These are phyloP conservation scores for Escarpia spicata DNA, from an alignment of 2,888 invertebrate species.

Conservation along the genomic window DNA sequence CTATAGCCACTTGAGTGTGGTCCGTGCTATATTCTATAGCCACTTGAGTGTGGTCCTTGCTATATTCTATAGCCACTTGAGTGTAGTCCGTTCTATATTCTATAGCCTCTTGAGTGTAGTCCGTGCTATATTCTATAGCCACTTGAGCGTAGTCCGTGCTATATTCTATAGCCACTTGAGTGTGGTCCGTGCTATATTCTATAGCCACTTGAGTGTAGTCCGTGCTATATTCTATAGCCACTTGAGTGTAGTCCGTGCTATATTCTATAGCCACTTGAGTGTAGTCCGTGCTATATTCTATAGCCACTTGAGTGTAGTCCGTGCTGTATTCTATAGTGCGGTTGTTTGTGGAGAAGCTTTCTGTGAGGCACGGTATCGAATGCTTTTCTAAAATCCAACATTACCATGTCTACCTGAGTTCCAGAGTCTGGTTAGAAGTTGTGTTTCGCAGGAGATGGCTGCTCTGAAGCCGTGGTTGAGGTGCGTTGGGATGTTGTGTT, in stretches of 20 bases:
- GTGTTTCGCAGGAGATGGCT: conserved; percentile 39
- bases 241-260: not conserved
- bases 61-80: not conserved
- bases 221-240: not conserved
- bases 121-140: not conserved
- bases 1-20: not conserved
- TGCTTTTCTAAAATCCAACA: not conserved
- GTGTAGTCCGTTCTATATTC: not conserved
- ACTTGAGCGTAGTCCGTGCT: not conserved
- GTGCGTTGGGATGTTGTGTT: conserved; percentile 37
- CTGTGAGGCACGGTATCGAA: not conserved
- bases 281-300: not conserved
- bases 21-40: not conserved
- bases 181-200: not conserved
- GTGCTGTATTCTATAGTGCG: too few species aligned
- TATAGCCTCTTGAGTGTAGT: not conserved
- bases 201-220: too few species aligned
- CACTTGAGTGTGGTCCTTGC: not conserved
- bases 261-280: not conserved
- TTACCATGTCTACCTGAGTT: not conserved
- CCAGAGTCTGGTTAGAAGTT: conserved; percentile 27
- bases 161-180: not conserved
- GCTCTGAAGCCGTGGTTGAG: conserved; percentile 37
- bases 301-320: not conserved
- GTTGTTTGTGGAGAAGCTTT: not conserved